Conservation (phyloP, 2,113 vertebrate genomes). For the Diadophis punctatus region DNA sequence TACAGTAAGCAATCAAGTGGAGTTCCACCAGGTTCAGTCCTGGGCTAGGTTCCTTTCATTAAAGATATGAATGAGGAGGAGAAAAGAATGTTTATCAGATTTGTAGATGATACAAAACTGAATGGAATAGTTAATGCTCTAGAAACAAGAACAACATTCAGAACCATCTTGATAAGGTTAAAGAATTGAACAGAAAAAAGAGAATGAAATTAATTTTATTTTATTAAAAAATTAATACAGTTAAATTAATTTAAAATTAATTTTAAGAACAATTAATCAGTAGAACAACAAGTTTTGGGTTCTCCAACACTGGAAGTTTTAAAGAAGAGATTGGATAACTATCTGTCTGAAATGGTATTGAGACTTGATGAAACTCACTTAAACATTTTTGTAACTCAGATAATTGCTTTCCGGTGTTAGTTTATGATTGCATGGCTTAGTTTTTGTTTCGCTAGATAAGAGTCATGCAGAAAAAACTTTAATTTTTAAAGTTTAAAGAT, state of each 20-base stretch:
- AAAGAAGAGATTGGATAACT: not conserved
- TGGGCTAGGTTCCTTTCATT: not conserved
- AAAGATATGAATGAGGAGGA: not conserved
- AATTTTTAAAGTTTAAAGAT: no score
- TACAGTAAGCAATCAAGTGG: not conserved
- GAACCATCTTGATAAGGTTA: not conserved
- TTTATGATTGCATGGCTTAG: no score
- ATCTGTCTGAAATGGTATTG: not conserved
- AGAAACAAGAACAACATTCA: not conserved
- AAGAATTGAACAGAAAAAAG: not conserved
- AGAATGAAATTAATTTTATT: not conserved
- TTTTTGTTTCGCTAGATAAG: no score
- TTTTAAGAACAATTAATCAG: not conserved
- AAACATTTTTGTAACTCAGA: no score
- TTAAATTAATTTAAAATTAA: no score
- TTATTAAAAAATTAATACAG: no score
- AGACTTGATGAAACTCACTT: no score
- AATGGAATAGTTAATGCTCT: not conserved
- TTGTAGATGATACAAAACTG: not conserved
- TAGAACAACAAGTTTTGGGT: not conserved
- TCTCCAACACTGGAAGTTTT: not conserved
- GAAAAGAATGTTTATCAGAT: not conserved
- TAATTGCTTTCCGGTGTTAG: no score
- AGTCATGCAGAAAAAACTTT: no score
- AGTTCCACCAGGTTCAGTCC: not conserved